Conservation (phyloP, 2,113 vertebrate genomes). For the Trogon surrucura region DNA sequence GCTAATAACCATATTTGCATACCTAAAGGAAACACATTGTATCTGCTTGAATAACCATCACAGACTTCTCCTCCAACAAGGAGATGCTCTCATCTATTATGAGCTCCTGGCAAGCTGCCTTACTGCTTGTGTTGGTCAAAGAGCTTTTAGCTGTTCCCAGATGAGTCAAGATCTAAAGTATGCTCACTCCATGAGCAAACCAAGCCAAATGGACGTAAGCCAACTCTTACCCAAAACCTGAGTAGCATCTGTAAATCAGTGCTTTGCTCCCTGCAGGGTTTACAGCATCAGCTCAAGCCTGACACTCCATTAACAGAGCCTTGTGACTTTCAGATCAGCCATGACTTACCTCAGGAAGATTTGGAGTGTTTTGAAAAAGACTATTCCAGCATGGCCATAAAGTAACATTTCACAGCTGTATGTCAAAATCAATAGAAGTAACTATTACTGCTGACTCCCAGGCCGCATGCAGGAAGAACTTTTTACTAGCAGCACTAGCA, state of each 20-base stretch:
- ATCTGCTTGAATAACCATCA: conserved; percentile 29
- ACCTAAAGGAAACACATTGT: conserved; percentile 19
- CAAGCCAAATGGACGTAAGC: conserved; percentile 34
- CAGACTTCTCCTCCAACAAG: not conserved
- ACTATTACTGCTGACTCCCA: not conserved
- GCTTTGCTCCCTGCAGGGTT: not conserved
- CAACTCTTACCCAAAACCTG: conserved; percentile 27
- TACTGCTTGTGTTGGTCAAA: conserved; percentile 26
- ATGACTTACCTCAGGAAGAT: not conserved
- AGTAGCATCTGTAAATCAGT: conserved; percentile 31
- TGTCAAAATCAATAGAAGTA: not conserved
- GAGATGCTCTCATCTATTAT: conserved; percentile 30
- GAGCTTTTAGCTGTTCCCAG: conserved; percentile 38
- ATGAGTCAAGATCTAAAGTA: conserved; percentile 18
- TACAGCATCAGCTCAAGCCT: conserved; percentile 4
- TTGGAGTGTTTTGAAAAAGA: not conserved
- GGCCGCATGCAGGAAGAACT: not conserved
- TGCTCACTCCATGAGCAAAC: not conserved
- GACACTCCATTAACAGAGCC: conserved; percentile 2
- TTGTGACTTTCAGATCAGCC: not conserved
- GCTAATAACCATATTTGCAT: conserved; percentile 41
- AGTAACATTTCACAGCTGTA: not conserved
- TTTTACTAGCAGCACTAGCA: not conserved
- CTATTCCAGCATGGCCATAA: not conserved
- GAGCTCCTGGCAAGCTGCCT: conserved; percentile 32